Base-by-base conservation (phyloP, 2,888 invertebrate species). In the Uropetala carovei region DNA sequence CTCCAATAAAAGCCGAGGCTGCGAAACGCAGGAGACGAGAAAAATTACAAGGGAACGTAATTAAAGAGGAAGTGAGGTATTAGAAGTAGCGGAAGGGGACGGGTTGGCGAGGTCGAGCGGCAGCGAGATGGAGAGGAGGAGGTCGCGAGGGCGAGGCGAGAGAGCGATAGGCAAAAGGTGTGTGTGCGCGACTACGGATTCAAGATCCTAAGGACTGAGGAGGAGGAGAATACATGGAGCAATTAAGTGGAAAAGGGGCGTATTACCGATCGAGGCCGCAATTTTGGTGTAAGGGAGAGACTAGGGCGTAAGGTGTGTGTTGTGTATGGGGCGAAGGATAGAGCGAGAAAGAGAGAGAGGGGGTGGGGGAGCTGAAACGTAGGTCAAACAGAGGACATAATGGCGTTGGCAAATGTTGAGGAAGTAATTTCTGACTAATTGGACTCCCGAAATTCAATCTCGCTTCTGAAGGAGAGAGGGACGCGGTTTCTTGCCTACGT, bases 1-100 rank as follows among this genome's bases (percentile, higher is more conserved):
- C 22, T 27, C 75, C 75, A 75, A 75, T 75, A 75, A 75, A 75
- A 75, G 75, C 75, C 27, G 75, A 43, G 75, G 68, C 16, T 68
- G 22, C 18, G 68, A 68, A 68, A 68, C 68, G 22, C 68, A 68
- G 68, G 18, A 18, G 68, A 22, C 68, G 68, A 68, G 68, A n/a
- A 22, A 68, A 68, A 75, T 27, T 27, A 27, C 75, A 75, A 75
- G 75, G 22, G 75, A 75, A 9, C 22, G 22, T 75, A 75, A 75
- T 75, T 75, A 75, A 75, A 75, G 75, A 18, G 75, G 11, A 27
- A 10, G 43, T 5, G 43, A 43, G 43, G 43, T 43, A 43, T 43
- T 43, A 75, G 27, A 27, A 27, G 22, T 75, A 75, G 27, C 27
- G 22, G 27, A 75, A 75, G 75, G 27, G 75, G 11, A 27, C 0